Base-by-base conservation (phyloP, 2,888 invertebrate species). In the Chorisops tibialis region DNA sequence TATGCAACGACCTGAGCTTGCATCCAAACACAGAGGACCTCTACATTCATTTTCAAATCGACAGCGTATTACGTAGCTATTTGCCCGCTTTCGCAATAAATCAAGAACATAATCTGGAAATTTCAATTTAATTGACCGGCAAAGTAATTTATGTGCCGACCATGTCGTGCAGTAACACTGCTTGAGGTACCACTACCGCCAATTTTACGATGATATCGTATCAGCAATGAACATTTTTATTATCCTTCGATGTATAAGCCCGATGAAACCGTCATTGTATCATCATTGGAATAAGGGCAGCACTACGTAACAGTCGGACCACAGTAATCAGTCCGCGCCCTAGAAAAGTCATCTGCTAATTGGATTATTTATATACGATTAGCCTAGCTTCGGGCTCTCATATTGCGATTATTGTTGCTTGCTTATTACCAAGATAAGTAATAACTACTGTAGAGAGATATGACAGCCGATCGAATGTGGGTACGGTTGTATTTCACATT, bases 281-380 rank as follows among this genome's bases (percentile, higher is more conserved):
- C 30, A 30, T 30, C 30, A 30, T 30, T 9, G 9, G 3, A 30
- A 30, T 9, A 30, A 30, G 30, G 30, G 7, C 30, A 30, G 3
- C 30, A 30, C n/a, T n/a, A 30, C 5, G 30, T 30, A 30, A 5
- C 9, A 30, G 30, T n/a, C n/a, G n/a, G n/a, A n/a, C n/a, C n/a
- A 2, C 37, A 4, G 35, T 35, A 35, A 50, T 18, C 37, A 16
- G 50, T 35, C 50, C 37, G 50, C 50, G 35, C 35, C 35, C 50
- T 9, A 18, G 50, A 16, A 50, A 50, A 30, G 50, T 37, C 37
- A 50, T 50, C 37, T 14, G 16, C 50, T 50, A 50, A 50, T 50
- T 50, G 50, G 18, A 50, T 50, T 30, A 50, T 16, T 35, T 6
- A 12, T 14, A 41, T 41, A 16, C 16, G 6, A 14, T 7, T 41